Base-by-base conservation (phyloP, 2,888 invertebrate genomes). In the Diabrotica balteata region DNA sequence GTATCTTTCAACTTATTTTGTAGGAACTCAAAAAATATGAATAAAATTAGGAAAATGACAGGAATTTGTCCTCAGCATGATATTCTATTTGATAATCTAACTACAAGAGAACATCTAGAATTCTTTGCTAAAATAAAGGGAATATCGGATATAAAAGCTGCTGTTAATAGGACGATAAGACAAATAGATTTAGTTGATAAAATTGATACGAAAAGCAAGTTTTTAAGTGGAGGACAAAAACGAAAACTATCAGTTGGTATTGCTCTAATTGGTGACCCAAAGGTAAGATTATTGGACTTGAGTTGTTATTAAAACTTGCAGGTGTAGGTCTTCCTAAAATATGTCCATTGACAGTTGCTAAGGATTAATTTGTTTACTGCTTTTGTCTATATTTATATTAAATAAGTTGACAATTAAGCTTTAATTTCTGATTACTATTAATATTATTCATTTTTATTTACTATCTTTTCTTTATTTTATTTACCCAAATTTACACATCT, bases 31-130 rank as follows among this genome's bases (percentile, higher is more conserved):
- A 89, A 90, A 74, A 92, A 93, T 78, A 90, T 94, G 91, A 87
- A 89, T 72, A 88, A 90, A 81, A 91, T 95, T 61, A 87, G 94
- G 8, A 88, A 90, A 78, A 93, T 93, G 91, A 93, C 92, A 0
- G 95, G 95, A 0, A 91, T 95, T 7, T 95, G 95, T 82, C 94
- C 94, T 0, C 95, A 95, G 80, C 93, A 94, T 77, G 93, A 95
- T 76, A 92, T 94, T 7, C 87, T 95, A 5, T 94, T 94, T 79
- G 92, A 93, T 78, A 85, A 90, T 46, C 86, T 95, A 6, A 92
- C 93, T 0, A 91, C 92, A 0, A 87, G 87, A 62, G 94, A 95
- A 79, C 95, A 95, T 82, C 86, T 95, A 22, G 87, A 90, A 77
- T 91, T 94, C 83, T 95, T 93, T 81, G 93, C 93, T 4, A 89